Percentiles rank a stretch among this genome's conserved stretches.
Evolutionary conservation across 1,140 invertebrate genomes (phyloP).

Genomic region (Laupala kohalensis): DNA sequence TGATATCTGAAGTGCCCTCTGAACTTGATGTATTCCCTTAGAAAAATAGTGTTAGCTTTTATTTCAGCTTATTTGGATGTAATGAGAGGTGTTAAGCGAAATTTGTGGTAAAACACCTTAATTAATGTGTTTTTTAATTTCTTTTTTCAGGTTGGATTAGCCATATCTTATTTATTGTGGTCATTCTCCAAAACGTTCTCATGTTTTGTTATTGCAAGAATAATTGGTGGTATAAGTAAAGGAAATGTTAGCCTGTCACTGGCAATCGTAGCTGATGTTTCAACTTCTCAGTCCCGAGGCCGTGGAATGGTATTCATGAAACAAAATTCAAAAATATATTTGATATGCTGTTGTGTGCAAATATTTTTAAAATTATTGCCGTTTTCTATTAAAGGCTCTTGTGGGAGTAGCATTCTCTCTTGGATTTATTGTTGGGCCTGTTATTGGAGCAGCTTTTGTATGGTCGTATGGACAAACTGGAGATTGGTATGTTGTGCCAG

Average conservation of each 20-base stretch:
- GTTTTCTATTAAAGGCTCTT: conserved; percentile 57
- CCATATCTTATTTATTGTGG: conserved; percentile 80
- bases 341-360: not conserved
- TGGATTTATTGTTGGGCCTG: conserved; percentile 90
- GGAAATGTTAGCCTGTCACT: conserved; percentile 92
- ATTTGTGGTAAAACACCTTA: too few relatives aligned
- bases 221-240: conserved; percentile 90
- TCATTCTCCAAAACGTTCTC: conserved; percentile 74
- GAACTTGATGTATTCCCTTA: too few relatives aligned
- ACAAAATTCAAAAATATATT: not conserved
- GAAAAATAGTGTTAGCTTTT: too few relatives aligned
- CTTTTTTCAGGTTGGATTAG: conserved; percentile 57
- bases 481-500: conserved; percentile 72
- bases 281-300: conserved; percentile 62
- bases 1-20: too few relatives aligned
- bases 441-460: conserved; percentile 87
- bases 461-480: conserved; percentile 40
- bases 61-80: too few relatives aligned
- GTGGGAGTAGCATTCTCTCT: conserved; percentile 95
- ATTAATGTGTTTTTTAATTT: conserved; percentile 11
- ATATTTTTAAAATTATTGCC: not conserved
- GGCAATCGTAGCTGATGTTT: conserved; percentile 91
- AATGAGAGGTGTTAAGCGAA: too few relatives aligned
- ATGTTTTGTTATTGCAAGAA: conserved; percentile 82
- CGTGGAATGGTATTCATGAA: conserved; percentile 70